Percentiles rank a stretch among this genome's conserved stretches.
phyloP scores from a whole-genome alignment of 2,888 invertebrate genomes.

The Sclerodermus sp. region DNA sequence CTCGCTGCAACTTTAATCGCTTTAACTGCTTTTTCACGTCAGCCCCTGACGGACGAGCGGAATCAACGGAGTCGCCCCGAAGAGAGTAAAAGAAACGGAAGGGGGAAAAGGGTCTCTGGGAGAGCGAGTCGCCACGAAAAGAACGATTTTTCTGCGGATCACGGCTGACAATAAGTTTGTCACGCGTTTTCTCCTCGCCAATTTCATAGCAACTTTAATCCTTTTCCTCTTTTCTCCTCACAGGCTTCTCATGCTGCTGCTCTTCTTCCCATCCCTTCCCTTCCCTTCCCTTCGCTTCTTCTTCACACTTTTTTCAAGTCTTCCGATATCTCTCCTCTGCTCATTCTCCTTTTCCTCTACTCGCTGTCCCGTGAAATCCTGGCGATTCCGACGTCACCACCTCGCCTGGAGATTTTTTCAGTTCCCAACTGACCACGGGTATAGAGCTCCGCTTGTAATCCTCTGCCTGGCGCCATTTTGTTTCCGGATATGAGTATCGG shows the following conservation, averaged over 20 bases:
- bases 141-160: constrained; percentile 29
- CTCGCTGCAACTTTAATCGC: constrained; percentile 36
- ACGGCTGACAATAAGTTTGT: constrained; percentile 39
- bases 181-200: constrained; percentile 36
- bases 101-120: constrained; percentile 6
- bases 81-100: no score
- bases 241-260: constrained; percentile 9
- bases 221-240: constrained; percentile 1
- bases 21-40: constrained; percentile 34
- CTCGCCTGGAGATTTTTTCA: no score
- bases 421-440: no score
- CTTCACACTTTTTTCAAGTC: constrained; percentile 10
- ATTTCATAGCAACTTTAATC: no score
- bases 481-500: no score
- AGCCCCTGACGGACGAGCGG: constrained; percentile 23
- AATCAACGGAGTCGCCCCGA: no score
- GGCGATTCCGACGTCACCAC: no score
- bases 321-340: constrained; percentile 6
- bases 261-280: constrained; percentile 1
- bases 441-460: no score
- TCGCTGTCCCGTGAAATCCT: not conserved
- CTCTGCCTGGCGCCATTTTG: no score
- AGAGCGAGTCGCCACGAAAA: constrained; percentile 12
- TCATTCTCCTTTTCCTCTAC: not conserved
- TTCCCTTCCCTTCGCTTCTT: not conserved